Base-by-base conservation (phyloP, 2,113 vertebrate species). In the Vulpes ferrilata region DNA sequence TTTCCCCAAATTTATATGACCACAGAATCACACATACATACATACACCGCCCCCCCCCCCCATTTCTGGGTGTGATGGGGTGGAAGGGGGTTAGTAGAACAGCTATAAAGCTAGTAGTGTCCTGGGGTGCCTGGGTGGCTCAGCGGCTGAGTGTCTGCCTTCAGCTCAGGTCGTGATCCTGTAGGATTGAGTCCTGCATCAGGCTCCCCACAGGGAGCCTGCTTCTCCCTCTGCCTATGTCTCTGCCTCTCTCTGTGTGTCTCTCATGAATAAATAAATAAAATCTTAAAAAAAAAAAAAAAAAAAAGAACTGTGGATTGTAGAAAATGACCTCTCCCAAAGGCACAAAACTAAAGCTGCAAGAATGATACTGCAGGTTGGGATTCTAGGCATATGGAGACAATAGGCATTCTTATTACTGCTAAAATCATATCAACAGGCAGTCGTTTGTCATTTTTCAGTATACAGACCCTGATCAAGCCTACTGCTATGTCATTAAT, bases 331-430 rank as follows among this genome's bases (percentile, higher is more conserved):
- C 22, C 22, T 90, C 60, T 83, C 20, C 30, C 69, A 22, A 84
- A 53, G 82, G 92, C 95, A 87, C 25, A 88, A 95, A 93, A 92
- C 51, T 51, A 73, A 96, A 96, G 15, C 25, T 93, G 60, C 80
- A 92, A 90, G 43, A 90, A 76, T n/a, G 60, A 91, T 25, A 22
- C 12, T 71, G 94, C 38, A 62, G 48, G 17, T 25, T 82, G 7
- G 11, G 93, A 88, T 95, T 96, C 84, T 85, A 93, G 9, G 59
- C 5, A 30, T 60, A 23, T 60, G 25, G 43, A 74, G 16, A 91
- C 10, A 80, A 3, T 38, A 38, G 38, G 11, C 43, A 69, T 92
- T 88, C 85, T 76, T n/a, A 53, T 7, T 93, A 7, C 60, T 91
- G 30, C 30, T 89, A 80, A 95, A 95, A 82, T 84, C 55, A 3